These are phyloP conservation scores for Eclectus roratus DNA, from an alignment of 2,113 vertebrate species.

Conservation along the genomic window DNA sequence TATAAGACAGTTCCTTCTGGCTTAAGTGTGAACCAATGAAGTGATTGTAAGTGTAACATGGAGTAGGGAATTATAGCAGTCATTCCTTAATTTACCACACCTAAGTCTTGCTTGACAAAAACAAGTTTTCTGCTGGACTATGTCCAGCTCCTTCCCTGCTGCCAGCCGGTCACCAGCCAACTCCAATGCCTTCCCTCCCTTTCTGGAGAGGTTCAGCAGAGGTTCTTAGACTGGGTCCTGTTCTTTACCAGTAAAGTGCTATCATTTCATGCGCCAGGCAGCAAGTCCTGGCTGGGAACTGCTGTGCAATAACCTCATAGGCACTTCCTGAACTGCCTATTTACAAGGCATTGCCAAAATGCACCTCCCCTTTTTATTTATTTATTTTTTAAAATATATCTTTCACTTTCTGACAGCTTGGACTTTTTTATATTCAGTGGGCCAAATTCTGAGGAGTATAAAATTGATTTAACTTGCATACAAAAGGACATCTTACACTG, in stretches of 20 bases:
- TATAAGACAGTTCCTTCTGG: background rate
- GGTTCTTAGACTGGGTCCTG: background rate
- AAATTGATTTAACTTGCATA: background rate
- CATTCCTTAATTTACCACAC: background rate
- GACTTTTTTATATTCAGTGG: background rate
- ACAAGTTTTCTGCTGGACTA: background rate
- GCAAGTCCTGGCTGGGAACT: background rate
- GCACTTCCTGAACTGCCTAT: background rate
- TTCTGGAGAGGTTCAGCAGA: background rate
- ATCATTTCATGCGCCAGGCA: background rate
- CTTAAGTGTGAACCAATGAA: background rate
- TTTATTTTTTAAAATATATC: background rate
- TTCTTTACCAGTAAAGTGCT: background rate
- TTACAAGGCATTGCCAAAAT: background rate
- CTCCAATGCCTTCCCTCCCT: background rate
- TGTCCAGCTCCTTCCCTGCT: background rate
- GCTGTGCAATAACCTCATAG: background rate
- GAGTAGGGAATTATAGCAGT: background rate
- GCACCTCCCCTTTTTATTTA: rapidly evolving
- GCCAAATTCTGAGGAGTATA: conserved; percentile 19
- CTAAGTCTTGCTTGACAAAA: background rate
- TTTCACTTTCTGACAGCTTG: conserved; percentile 35
- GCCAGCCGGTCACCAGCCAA: background rate
- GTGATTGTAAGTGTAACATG: rapidly evolving
- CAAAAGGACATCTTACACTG: background rate